Conservation (phyloP, 2,113 vertebrate genomes). For the Tachycineta bicolor region DNA sequence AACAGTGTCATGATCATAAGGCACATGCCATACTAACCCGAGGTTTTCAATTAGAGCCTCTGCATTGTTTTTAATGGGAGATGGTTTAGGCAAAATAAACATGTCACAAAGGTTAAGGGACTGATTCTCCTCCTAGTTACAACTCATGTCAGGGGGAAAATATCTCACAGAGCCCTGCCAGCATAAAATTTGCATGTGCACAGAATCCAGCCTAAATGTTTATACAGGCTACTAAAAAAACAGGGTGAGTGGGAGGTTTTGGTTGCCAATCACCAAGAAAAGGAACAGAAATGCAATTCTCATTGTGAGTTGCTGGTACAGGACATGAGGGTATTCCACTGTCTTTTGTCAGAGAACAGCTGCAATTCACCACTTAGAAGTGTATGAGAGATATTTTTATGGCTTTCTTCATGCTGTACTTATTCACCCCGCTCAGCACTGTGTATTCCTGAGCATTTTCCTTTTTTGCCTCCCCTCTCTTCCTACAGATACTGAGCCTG, state of each 20-base stretch:
- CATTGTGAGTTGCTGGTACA: constrained; percentile 2
- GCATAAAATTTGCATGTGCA: constrained; percentile 1
- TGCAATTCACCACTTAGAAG: not conserved
- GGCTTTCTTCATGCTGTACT: not conserved
- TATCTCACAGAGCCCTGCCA: not conserved
- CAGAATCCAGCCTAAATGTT: not conserved
- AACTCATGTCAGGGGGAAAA: not conserved
- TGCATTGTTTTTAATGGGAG: not conserved
- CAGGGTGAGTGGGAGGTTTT: not conserved
- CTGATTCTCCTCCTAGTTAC: not conserved
- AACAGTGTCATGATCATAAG: not conserved
- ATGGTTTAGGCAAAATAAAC: not conserved
- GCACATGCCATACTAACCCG: not conserved
- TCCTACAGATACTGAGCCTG: not conserved
- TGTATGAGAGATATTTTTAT: not conserved
- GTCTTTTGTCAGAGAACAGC: not conserved
- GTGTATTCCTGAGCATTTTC: not conserved
- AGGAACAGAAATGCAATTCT: not conserved
- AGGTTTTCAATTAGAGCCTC: not conserved
- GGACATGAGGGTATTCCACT: not conserved
- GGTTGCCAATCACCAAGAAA: constrained; percentile 5
- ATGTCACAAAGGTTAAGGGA: not conserved
- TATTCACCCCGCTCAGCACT: not conserved
- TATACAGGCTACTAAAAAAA: not conserved
- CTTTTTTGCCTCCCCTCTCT: not conserved